Conservation (phyloP, 2,113 vertebrate genomes). For the Tragelaphus strepsiceros region DNA sequence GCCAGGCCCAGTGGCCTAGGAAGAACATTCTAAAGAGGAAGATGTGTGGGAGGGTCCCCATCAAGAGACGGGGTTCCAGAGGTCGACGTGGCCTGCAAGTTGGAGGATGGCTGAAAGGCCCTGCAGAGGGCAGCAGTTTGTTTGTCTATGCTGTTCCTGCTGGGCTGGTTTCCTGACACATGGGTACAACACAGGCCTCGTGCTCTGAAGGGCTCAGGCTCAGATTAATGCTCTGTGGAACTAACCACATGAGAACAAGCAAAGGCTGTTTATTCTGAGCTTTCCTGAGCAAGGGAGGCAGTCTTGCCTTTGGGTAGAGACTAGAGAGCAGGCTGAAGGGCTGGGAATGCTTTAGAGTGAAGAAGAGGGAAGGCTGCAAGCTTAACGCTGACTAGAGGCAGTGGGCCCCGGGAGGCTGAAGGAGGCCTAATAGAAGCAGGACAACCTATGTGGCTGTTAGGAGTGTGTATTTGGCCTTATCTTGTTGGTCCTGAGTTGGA, state of each 20-base stretch:
- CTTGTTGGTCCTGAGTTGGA: not conserved
- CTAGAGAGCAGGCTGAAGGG: not conserved
- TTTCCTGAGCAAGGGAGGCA: not conserved
- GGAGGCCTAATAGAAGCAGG: not conserved
- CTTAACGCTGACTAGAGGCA: not conserved
- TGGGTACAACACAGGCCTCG: accelerated
- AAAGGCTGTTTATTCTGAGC: not conserved
- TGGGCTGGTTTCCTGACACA: not conserved
- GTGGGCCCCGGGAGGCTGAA: not conserved
- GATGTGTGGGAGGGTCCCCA: not conserved
- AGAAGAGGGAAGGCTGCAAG: not conserved
- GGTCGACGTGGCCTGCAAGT: not conserved
- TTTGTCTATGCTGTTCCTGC: not conserved
- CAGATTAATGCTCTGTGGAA: not conserved
- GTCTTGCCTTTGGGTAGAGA: not conserved
- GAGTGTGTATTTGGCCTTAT: no score
- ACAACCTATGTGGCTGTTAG: not conserved
- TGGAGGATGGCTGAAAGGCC: not conserved
- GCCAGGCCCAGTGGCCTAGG: not conserved
- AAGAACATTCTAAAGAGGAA: not conserved
- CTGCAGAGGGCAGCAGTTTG: not conserved
- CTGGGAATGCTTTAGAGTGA: not conserved
- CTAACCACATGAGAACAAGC: not conserved
- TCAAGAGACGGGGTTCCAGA: not conserved
- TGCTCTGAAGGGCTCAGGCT: not conserved